Evolutionary conservation across 2,888 invertebrate species (phyloP), one percentile per base, ranked within the genome.

Genomic region (Operophtera brumata): DNA sequence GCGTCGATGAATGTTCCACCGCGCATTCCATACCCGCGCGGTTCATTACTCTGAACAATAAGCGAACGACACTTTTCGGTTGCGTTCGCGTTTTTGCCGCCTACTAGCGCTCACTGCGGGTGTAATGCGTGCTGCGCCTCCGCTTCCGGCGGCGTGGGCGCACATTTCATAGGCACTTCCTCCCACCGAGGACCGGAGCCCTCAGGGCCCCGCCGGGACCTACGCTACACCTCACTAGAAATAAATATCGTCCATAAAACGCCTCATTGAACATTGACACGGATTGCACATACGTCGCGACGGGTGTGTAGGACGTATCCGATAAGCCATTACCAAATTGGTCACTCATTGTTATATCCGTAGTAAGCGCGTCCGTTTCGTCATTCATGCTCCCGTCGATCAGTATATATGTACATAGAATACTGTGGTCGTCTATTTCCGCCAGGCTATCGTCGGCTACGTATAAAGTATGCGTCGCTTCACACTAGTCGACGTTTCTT

Each of bases 111-210:
- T 47, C 44, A 57, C 41, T 26, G 54, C 60, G 54, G 59, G 64
- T 61, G 53, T 56, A 65, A 64, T 68, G 72, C 71, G 72, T 69
- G 69, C 72, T 73, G 80, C 78, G 82, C 80, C 83, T 80, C 80
- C 81, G 81, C 81, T 85, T 86, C 86, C 85, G 84, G 73, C 71
- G 70, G 73, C 78, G 87, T 85, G 82, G 86, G 87, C 76, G 79
- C 77, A 66, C 66, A 67, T 84, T 82, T 86, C 82, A 82, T 82
- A 83, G 85, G 75, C 78, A 72, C 75, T 87, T 89, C 84, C 83
- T 82, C 80, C 77, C 78, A 74, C 73, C 66, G 70, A 63, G 54
- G 63, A 70, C 61, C 69, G 61, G 67, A 65, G 63, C 59, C 54
- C 57, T 51, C 43, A 61, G 54, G 44, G 44, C 53, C 52, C 40